phyloP scores from a whole-genome alignment of 2,888 invertebrate genomes.

The Dermolepida albohirtum region DNA sequence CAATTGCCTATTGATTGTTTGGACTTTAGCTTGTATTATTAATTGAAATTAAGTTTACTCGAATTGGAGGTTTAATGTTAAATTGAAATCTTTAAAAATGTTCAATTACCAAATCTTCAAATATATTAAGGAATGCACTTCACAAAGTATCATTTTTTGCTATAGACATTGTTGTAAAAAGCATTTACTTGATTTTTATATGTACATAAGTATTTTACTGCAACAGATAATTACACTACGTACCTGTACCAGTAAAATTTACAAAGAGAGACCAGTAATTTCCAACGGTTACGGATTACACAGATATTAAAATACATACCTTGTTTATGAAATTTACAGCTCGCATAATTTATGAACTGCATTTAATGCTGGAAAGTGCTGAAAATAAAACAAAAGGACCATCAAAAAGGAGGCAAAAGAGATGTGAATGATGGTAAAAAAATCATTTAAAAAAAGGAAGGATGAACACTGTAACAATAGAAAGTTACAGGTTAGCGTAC shows the following conservation, averaged over 20 bases:
- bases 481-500: background rate
- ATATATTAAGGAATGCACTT: background rate
- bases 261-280: constrained; percentile 36
- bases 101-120: too few species aligned
- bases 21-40: too few species aligned
- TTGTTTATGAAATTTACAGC: constrained; percentile 44
- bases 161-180: constrained; percentile 25
- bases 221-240: constrained; percentile 30
- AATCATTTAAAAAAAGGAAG: background rate
- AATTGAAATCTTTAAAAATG: too few species aligned
- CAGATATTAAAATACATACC: constrained; percentile 32
- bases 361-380: constrained; percentile 33
- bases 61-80: too few species aligned
- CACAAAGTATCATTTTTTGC: constrained; percentile 26
- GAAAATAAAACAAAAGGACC: constrained; percentile 14
- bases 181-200: constrained; percentile 10
- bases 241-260: constrained; percentile 33
- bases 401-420: constrained; percentile 2
- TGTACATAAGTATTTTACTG: constrained; percentile 25
- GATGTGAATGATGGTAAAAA: too few species aligned
- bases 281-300: constrained; percentile 37
- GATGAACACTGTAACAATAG: constrained; percentile 28
- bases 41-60: too few species aligned
- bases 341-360: constrained; percentile 36
- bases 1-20: too few species aligned